Evolutionary conservation across 2,888 invertebrate genomes (phyloP).

Genomic region (Caenorhabditis sp.): DNA sequence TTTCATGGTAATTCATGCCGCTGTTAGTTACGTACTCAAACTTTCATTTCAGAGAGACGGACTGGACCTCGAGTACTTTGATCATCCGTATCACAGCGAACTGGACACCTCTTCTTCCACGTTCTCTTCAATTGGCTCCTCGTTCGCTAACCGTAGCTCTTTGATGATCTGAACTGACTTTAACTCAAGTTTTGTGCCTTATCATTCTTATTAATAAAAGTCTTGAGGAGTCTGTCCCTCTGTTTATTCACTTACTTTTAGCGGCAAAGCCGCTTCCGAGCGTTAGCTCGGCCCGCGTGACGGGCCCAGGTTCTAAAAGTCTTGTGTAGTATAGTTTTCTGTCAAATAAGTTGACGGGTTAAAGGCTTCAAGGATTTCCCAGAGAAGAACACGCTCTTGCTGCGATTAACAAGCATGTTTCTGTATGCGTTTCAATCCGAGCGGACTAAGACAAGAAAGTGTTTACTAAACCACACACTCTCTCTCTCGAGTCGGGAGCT

Average conservation of each 20-base stretch:
- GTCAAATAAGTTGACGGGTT: too few relatives aligned
- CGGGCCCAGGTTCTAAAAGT: too few relatives aligned
- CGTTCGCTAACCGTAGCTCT: constrained; percentile 8
- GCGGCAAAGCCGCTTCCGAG: too few relatives aligned
- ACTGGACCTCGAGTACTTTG: constrained; percentile 39
- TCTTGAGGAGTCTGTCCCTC: too few relatives aligned
- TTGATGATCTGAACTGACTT: constrained; percentile 5
- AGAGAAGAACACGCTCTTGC: not conserved
- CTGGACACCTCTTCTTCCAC: constrained; percentile 22
- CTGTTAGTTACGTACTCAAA: not conserved
- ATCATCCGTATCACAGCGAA: constrained; percentile 28
- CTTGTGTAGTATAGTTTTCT: too few relatives aligned
- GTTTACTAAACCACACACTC: constrained; percentile 43
- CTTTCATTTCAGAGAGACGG: constrained; percentile 24
- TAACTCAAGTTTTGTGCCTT: not conserved
- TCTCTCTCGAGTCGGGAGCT: constrained; percentile 20
- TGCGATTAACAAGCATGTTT: constrained; percentile 1
- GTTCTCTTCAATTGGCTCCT: constrained; percentile 5
- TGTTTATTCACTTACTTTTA: too few relatives aligned
- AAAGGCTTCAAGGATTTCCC: too few relatives aligned
- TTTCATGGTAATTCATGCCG: not conserved
- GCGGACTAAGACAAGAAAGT: constrained; percentile 19
- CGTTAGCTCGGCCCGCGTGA: too few relatives aligned
- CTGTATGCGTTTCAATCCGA: not conserved
- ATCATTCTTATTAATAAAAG: not conserved